These are phyloP conservation scores for Philopedon plagiatum DNA, from an alignment of 2,888 invertebrate species.

Conservation along the genomic window DNA sequence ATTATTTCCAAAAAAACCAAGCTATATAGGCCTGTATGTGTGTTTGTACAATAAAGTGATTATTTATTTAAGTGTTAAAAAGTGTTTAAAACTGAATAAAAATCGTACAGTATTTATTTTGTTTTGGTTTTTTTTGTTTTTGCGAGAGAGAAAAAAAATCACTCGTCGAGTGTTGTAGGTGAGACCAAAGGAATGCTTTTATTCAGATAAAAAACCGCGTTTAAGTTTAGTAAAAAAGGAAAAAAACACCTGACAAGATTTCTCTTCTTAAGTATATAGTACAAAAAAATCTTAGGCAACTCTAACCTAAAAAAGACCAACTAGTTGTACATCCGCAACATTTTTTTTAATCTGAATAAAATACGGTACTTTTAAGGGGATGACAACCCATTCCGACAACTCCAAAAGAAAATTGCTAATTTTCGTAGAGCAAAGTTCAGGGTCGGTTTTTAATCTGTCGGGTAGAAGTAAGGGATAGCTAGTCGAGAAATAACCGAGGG, in stretches of 20 bases:
- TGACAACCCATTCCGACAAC: too few species aligned
- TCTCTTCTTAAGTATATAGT: slow-evolving; percentile 43
- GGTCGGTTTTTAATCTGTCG: slow-evolving; percentile 38
- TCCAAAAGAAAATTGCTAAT: background rate
- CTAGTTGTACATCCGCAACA: slow-evolving; percentile 33
- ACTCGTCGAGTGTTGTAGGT: slow-evolving; percentile 40
- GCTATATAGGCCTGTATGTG: slow-evolving; percentile 48
- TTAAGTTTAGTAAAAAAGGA: slow-evolving; percentile 8
- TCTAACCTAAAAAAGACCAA: slow-evolving; percentile 38
- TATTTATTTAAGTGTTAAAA: slow-evolving; percentile 47
- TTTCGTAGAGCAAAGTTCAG: background rate
- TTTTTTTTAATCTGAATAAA: slow-evolving; percentile 39
- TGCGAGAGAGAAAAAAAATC: slow-evolving; percentile 21
- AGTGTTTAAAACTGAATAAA: slow-evolving; percentile 46
- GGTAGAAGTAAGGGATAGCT: slow-evolving; percentile 35
- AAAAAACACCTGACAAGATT: slow-evolving; percentile 14
- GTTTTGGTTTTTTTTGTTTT: slow-evolving; percentile 45
- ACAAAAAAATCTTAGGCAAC: slow-evolving; percentile 38
- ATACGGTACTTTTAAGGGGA: background rate
- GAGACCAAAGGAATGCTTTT: slow-evolving; percentile 38
- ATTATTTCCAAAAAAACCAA: slow-evolving; percentile 46
- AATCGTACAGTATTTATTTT: slow-evolving; percentile 38
- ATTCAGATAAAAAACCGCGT: slow-evolving; percentile 35
- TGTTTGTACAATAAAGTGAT: slow-evolving; percentile 39
- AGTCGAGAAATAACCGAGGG: slow-evolving; percentile 40